A percentile compares a stretch with the other conserved stretches of the same genome.
Conservation (phyloP, 1,140 invertebrate species). For the Drosophila arawakana region DNA sequence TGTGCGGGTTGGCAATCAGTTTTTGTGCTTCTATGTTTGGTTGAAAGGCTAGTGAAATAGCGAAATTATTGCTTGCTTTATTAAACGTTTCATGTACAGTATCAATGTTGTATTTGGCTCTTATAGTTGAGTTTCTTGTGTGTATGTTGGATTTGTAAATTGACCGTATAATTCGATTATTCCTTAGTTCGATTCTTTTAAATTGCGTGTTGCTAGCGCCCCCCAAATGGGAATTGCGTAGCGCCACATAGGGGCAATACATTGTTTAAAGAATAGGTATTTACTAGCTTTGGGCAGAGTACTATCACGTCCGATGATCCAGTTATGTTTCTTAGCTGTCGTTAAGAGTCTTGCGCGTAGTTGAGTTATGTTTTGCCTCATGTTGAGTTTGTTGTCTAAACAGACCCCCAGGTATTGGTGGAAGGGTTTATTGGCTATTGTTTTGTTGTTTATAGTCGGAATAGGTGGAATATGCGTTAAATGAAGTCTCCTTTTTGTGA, state of each 20-base stretch:
- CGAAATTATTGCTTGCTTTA: not conserved
- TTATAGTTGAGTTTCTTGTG: not conserved
- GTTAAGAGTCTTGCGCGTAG: not conserved
- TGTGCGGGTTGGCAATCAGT: not conserved
- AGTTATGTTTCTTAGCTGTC: not conserved
- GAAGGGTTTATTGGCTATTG: not conserved
- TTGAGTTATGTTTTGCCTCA: not conserved
- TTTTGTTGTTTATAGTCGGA: not conserved
- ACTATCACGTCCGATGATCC: not conserved
- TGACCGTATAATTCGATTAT: not conserved
- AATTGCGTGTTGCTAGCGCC: not conserved
- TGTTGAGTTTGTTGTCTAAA: not conserved
- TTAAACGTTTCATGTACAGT: not conserved
- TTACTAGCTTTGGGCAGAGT: slow-evolving; percentile 1
- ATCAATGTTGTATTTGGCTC: not conserved
- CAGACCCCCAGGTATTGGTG: not conserved
- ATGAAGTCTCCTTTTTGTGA: not conserved
- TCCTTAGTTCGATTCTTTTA: not conserved
- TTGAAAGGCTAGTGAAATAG: not conserved
- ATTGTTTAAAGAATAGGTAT: not conserved
- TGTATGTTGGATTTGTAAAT: not conserved
- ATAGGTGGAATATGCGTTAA: not conserved
- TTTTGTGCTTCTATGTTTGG: not conserved
- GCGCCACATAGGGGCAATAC: not conserved
- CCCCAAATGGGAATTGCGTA: slow-evolving; percentile 4